Base-by-base conservation (phyloP, 2,797 vertebrate species). In the Pipistrellus kuhlii region DNA sequence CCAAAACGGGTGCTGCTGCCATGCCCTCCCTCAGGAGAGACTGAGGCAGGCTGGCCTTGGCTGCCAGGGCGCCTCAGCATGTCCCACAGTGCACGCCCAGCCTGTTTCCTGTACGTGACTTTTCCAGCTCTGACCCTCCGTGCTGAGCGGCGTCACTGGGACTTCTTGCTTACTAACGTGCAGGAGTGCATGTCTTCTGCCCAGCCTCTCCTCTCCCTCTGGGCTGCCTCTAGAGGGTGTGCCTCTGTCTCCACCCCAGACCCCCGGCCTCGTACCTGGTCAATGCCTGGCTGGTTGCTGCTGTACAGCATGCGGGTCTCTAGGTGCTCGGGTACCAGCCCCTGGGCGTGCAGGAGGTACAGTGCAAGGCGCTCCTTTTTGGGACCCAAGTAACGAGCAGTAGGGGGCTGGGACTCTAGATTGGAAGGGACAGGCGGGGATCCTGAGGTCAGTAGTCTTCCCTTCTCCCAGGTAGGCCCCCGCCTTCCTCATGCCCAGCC, bases 311-410 rank as follows among this genome's bases (percentile, higher is more conserved):
- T 97, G 48, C 98, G 96, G 0, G 98, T 98, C 96, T 98, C 98
- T 2, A 98, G 93, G 1, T 98, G 98, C 96, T 98, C 97, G 0
- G 98, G 98, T 1, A 98, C 97, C 2, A 98, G 96, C 35, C 85
- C 96, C 17, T 97, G 98, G 10, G 76, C 72, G 9, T 27, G 97
- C 62, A 98, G 97, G 8, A 98, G 76, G 30, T 98, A 72, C 48
- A 98, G 97, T 0, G 98, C 98, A 66, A 98, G 95, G 59, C 98
- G 98, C 41, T 98, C 98, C 9, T 97, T 97, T 48, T 97, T 94
- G 0, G 84, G 68, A 7, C 98, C 98, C 8, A 96, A 73, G 62
- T 86, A 77, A 8, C 0, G 15, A 5, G 91, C 64, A 0, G 3
- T 3, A 32, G 97, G 96, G 15, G 81, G 17, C 1, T 62, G 1